Evolutionary conservation across 2,888 invertebrate genomes (phyloP), one percentile per base, ranked within the genome.

Genomic region (Eulithis testata): DNA sequence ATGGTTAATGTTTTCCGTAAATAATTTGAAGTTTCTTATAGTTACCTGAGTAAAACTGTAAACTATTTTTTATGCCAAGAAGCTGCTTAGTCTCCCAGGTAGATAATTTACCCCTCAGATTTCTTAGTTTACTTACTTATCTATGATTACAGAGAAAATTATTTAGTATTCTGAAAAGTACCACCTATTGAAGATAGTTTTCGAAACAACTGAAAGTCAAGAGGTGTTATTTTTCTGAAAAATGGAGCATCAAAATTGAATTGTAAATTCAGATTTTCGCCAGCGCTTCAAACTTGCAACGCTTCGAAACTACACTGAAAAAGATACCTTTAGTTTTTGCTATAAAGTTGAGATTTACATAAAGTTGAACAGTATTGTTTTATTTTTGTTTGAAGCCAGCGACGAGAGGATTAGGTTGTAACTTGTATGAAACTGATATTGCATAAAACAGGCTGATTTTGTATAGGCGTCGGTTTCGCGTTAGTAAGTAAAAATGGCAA

Each of bases 231-330:
- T 36, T 11, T 37, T 7, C 2, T 31, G 37, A 40, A 55, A 55
- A 55, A 49, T 11, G 0, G 21, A 36, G 5, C 21, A 21, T 36
- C 14, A 49, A 44, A 43, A 55, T 59, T 55, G 59, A 64, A 59
- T 60, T 64, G 54, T 44, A 64, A 64, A 64, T 64, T 55, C n/a
- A 49, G 50, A 64, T 64, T 58, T 64, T 44, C 59, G 49, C 47
- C 8, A 57, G 57, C 52, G 57, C 51, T 58, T 58, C 47, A 63
- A 63, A 58, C 47, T 40, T 63, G 2, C 44, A 55, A 47, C 40
- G 45, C 11, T 36, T 9, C 37, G 45, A 43, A 11, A 54, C 44
- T 59, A 31, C 64, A 50, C 5, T 50, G 54, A 36, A 59, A 64
- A 59, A 54, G 44, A 44, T 14, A 21, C 54, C 50, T 50, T 50